Percentiles rank a stretch among this genome's conserved stretches.
Conservation (phyloP, 1,140 invertebrate genomes). For the Lerema accius region DNA sequence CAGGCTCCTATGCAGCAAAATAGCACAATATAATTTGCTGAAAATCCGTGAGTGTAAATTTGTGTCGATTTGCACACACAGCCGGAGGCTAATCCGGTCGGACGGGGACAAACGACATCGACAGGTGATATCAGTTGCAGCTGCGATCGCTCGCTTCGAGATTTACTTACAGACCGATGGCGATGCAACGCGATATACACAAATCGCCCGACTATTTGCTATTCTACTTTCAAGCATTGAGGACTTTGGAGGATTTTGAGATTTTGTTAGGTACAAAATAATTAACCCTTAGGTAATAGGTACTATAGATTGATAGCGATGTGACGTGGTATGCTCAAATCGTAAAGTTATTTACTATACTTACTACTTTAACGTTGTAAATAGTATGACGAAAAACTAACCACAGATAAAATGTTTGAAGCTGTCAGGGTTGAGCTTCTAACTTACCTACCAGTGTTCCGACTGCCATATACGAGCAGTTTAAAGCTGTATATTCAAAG, state of each 20-base stretch:
- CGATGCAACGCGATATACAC: conserved; percentile 61
- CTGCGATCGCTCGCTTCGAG: conserved; percentile 57
- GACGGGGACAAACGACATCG: conserved; percentile 73
- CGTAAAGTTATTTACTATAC: too few relatives aligned
- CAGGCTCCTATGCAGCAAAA: conserved; percentile 26
- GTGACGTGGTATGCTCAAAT: too few relatives aligned
- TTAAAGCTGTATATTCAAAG: too few relatives aligned
- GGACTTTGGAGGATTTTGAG: conserved; percentile 9
- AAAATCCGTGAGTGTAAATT: conserved; percentile 49
- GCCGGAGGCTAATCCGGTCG: conserved; percentile 56
- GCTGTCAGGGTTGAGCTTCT: too few relatives aligned
- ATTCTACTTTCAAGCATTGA: conserved; percentile 39
- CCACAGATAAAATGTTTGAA: too few relatives aligned
- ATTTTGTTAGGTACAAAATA: neutral
- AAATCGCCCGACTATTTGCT: conserved; percentile 50
- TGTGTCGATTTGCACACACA: conserved; percentile 54
- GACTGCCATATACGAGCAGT: too few relatives aligned
- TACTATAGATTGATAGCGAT: too few relatives aligned
- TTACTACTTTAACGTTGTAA: too few relatives aligned
- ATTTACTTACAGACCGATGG: conserved; percentile 75
- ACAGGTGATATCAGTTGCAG: conserved; percentile 76
- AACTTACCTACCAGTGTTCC: too few relatives aligned
- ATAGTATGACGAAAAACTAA: too few relatives aligned
- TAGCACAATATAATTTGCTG: conserved; percentile 16
- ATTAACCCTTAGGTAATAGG: too few relatives aligned